Evolutionary conservation across 2,797 vertebrate species (phyloP).

Genomic region (Bryconaethiops microstoma): DNA sequence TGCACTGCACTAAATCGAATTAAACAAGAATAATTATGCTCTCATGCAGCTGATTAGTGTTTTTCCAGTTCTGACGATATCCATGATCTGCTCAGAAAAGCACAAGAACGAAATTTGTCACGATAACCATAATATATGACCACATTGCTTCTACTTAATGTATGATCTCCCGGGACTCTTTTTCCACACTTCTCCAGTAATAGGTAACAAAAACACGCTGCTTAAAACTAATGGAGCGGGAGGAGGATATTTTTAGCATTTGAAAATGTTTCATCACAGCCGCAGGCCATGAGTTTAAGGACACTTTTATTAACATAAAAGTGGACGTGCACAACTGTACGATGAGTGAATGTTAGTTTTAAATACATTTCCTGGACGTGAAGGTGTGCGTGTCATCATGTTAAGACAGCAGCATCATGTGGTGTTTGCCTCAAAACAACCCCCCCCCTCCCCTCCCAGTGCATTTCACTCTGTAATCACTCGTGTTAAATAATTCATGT

Average conservation of each 20-base stretch:
- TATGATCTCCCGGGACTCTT: slow-evolving; percentile 34
- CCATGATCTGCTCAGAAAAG: no score
- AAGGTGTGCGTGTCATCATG: slow-evolving; percentile 10
- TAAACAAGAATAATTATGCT: no score
- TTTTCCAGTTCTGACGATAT: no score
- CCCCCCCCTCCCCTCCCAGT: background rate
- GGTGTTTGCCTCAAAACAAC: slow-evolving; percentile 24
- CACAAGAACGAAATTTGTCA: no score
- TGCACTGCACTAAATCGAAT: no score
- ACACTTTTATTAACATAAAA: no score
- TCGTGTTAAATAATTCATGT: slow-evolving; percentile 81
- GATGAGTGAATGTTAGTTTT: slow-evolving; percentile 17
- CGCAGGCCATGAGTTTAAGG: background rate
- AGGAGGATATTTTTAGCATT: background rate
- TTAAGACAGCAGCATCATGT: slow-evolving; percentile 11
- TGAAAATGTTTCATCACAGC: background rate
- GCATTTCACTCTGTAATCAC: slow-evolving; percentile 66
- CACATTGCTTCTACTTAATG: no score
- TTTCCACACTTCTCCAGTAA: slow-evolving; percentile 32
- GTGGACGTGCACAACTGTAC: background rate
- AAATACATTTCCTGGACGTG: slow-evolving; percentile 1
- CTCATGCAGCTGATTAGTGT: no score
- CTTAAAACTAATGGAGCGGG: slow-evolving; percentile 24
- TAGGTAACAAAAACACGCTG: slow-evolving; percentile 38
- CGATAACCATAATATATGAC: no score